Base-by-base conservation (phyloP, 2,113 vertebrate genomes). In the Pteronura brasiliensis region DNA sequence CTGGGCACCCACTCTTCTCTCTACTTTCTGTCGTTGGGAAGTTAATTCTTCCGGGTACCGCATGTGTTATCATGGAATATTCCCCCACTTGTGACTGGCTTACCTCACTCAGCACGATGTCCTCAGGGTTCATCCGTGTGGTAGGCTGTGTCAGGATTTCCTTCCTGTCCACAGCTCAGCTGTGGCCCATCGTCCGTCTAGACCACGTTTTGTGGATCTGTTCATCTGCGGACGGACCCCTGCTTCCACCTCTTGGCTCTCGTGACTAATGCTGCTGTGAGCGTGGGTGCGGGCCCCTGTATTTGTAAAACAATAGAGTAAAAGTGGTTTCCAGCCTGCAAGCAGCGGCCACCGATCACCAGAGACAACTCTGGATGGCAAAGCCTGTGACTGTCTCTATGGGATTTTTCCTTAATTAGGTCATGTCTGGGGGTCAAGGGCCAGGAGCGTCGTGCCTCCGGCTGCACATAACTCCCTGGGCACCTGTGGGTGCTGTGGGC, bases 151-250 rank as follows among this genome's bases (percentile, higher is more conserved):
- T 31, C 4, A 42, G 15, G 23, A 61, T 21, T 0, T 2, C n/a
- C 57, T 59, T 49, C 21, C 65, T 39, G 89, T 18, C 29, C 8
- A 8, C 2, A 2, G 34, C 29, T 55, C 12, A 25, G 14, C 12
- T 8, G 15, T 4, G 8, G 7, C 23, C 63, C 55, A 0, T 1
- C 6, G 6, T 29, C 7, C 10, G 36, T 8, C 7, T 0, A 6
- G 6, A 6, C 11, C 14, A 2, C 4, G 0, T 18, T 17, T 12
- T 55, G 21, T 90, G 44, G 10, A 1, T 3, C 15, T 27, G 0
- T 6, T 34, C 29, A 1, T 7, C 76, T 9, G 13, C 67, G 18
- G 0, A 0, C 9, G 29, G 27, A 25, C 29, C 5, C n/a, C 15
- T 8, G 27, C 84, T 90, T 31, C 42, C 31, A 2, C n/a, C 17